These are phyloP conservation scores for Tachina grossa DNA, from an alignment of 2,888 invertebrate genomes.

Conservation along the genomic window DNA sequence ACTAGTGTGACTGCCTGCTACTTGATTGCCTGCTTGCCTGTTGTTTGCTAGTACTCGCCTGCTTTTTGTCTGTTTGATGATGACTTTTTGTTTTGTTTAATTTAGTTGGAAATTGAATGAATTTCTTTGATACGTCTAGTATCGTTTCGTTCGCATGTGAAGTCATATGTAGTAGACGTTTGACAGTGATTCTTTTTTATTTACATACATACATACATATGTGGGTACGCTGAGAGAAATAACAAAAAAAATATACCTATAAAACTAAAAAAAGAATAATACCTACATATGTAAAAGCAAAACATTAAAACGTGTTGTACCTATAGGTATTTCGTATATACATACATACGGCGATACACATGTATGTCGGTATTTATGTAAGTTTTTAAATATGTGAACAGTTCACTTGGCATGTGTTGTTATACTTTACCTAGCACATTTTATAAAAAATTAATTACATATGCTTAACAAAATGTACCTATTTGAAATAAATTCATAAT, in stretches of 20 bases:
- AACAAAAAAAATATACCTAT: no score
- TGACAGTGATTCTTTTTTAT: conserved; percentile 47
- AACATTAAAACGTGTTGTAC: conserved; percentile 27
- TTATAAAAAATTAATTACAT: conserved; percentile 10
- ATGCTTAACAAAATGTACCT: not conserved
- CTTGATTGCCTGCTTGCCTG: conserved; percentile 35
- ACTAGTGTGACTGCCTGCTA: conserved; percentile 33
- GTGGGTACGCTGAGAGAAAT: conserved; percentile 1
- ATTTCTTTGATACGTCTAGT: conserved; percentile 80
- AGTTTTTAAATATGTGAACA: no score
- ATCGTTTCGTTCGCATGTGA: conserved; percentile 79
- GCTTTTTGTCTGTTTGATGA: conserved; percentile 66
- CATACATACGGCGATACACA: no score
- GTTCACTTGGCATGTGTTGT: not conserved
- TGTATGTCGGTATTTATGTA: no score
- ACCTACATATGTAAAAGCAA: not conserved
- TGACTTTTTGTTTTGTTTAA: conserved; percentile 59
- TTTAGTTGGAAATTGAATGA: conserved; percentile 80
- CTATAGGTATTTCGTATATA: no score
- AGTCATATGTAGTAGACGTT: conserved; percentile 67
- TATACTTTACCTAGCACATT: not conserved
- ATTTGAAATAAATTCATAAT: not conserved
- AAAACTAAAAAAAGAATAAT: not conserved
- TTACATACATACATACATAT: conserved; percentile 32
- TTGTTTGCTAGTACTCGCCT: conserved; percentile 37